These are phyloP conservation scores for Myotis brandtii DNA, from an alignment of 2,113 vertebrate genomes.

Conservation along the genomic window DNA sequence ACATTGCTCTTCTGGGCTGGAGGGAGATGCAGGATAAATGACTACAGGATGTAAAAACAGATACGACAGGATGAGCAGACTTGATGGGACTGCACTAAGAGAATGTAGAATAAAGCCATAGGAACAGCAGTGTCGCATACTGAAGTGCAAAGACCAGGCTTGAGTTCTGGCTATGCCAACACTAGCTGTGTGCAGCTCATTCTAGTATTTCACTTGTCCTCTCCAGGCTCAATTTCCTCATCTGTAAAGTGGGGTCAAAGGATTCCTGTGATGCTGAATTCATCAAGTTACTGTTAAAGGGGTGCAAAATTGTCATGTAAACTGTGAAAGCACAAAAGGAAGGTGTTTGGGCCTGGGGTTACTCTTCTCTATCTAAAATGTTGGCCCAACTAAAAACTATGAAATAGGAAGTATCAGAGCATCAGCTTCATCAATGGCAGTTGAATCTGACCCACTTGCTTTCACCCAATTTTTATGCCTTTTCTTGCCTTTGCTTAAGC, in stretches of 20 bases:
- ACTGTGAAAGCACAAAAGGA: neutral
- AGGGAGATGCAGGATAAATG: neutral
- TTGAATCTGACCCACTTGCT: neutral
- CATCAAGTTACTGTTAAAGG: neutral
- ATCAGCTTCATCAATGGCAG: neutral
- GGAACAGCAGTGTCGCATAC: neutral
- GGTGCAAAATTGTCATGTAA: neutral
- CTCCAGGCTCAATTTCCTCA: neutral
- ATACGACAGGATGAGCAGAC: neutral
- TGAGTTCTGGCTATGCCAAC: neutral
- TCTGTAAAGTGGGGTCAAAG: neutral
- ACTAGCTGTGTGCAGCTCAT: neutral
- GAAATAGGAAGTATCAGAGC: neutral
- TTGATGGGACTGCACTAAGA: neutral
- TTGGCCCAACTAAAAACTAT: neutral
- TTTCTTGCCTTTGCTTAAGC: neutral
- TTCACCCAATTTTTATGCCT: neutral
- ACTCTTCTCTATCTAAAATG: neutral
- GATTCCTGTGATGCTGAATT: neutral
- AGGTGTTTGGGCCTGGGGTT: neutral
- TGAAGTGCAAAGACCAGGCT: neutral
- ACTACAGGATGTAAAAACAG: slow-evolving; percentile 28
- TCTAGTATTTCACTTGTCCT: neutral
- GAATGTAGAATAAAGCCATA: neutral
- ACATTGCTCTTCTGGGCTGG: neutral